Conservation (phyloP, 2,888 invertebrate genomes). For the Ariolimax columbianus region DNA sequence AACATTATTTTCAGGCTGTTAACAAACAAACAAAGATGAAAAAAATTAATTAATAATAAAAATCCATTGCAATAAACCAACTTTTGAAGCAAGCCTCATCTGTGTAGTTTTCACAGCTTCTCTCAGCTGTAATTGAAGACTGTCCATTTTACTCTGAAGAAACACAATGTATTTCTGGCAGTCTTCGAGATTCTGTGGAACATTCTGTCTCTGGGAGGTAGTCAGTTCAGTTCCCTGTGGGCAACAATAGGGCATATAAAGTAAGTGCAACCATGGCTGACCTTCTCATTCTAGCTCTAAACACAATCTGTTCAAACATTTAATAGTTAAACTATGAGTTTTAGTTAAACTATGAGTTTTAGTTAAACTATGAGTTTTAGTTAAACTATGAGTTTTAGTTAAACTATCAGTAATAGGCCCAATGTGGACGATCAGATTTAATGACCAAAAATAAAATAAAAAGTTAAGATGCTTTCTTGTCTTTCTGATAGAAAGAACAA, state of each 20-base stretch:
- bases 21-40: neutral
- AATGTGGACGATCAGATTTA: too few species aligned
- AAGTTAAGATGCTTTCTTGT: too few species aligned
- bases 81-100: slow-evolving; percentile 41
- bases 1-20: neutral
- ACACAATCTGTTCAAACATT: too few species aligned
- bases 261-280: too few species aligned
- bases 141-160: slow-evolving; percentile 64
- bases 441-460: too few species aligned
- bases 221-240: slow-evolving; percentile 40
- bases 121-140: slow-evolving; percentile 58
- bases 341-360: too few species aligned
- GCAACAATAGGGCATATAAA: neutral
- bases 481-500: too few species aligned
- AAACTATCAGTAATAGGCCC: too few species aligned
- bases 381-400: too few species aligned
- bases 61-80: slow-evolving; percentile 8
- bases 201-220: slow-evolving; percentile 56
- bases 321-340: too few species aligned
- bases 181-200: slow-evolving; percentile 69
- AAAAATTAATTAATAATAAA: neutral
- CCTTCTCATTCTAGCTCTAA: too few species aligned
- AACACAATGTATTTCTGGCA: slow-evolving; percentile 68
- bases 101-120: slow-evolving; percentile 50
- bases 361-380: too few species aligned